These are phyloP conservation scores for Trichopria drosophilae DNA, from an alignment of 2,888 invertebrate species.

Conservation along the genomic window DNA sequence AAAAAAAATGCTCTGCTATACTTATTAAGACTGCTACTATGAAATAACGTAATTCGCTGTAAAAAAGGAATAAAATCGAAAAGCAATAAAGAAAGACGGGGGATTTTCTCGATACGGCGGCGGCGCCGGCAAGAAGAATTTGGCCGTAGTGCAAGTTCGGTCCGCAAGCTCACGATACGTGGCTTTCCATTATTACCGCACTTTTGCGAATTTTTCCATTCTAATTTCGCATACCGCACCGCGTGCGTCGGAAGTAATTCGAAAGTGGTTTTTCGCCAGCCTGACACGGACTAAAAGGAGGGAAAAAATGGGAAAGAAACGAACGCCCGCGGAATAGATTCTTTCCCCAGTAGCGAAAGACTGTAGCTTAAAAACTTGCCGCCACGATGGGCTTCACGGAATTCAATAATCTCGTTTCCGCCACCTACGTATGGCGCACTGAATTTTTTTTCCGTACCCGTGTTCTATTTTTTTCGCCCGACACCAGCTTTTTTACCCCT, in stretches of 20 bases:
- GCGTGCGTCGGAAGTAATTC: not conserved
- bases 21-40: too few relatives aligned
- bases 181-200: slow-evolving; percentile 25
- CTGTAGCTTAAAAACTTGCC: slow-evolving; percentile 17
- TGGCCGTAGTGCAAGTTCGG: too few relatives aligned
- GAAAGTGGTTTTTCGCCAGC: not conserved
- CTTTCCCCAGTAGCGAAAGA: too few relatives aligned
- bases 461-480: slow-evolving; percentile 2
- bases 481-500: slow-evolving; percentile 3
- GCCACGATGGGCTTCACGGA: slow-evolving; percentile 17
- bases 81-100: too few relatives aligned
- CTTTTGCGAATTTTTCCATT: slow-evolving; percentile 17
- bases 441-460: slow-evolving; percentile 2
- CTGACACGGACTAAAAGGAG: not conserved
- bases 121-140: too few relatives aligned
- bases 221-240: slow-evolving; percentile 21
- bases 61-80: too few relatives aligned
- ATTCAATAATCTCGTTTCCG: slow-evolving; percentile 29
- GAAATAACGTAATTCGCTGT: too few relatives aligned
- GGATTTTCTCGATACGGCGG: too few relatives aligned
- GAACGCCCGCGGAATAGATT: slow-evolving; percentile 27
- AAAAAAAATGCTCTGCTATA: too few relatives aligned
- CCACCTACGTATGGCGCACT: not conserved
- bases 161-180: too few relatives aligned
- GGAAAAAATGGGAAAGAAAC: slow-evolving; percentile 10